phyloP scores from a whole-genome alignment of 2,113 vertebrate genomes.

The Sphyrna mokarran region DNA sequence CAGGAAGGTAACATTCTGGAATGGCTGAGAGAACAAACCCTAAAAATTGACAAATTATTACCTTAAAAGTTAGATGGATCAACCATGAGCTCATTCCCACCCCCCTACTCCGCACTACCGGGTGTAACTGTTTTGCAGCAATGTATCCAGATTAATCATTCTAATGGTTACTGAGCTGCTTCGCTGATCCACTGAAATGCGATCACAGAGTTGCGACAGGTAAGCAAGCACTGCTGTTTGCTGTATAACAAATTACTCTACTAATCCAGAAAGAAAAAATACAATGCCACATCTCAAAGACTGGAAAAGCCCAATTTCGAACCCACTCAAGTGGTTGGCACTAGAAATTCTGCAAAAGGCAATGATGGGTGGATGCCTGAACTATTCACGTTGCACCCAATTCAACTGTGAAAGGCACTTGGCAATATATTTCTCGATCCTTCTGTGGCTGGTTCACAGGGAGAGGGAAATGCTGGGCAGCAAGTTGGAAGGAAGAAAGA shows the following conservation, averaged over 20 bases:
- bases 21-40: not conserved
- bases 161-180: not conserved
- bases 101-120: not conserved
- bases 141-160: slow-evolving; percentile 1
- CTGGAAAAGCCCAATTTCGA: not conserved
- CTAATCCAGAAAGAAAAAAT: not conserved
- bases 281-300: not conserved
- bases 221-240: not conserved
- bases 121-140: not conserved
- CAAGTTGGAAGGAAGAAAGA: too few relatives aligned
- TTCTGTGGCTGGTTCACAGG: not conserved
- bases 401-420: not conserved
- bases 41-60: not conserved
- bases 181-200: not conserved
- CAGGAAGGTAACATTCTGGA: too few relatives aligned
- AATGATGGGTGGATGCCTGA: not conserved
- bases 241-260: not conserved
- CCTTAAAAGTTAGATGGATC: not conserved
- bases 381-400: not conserved
- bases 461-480: too few relatives aligned
- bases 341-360: not conserved
- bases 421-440: not conserved
- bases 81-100: not conserved
- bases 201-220: not conserved
- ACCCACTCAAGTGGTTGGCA: not conserved